A percentile compares a stretch with the other conserved stretches of the same genome.
phyloP scores from a whole-genome alignment of 35 echinoderm and acorn worm species.

The Acanthaster planci region DNA sequence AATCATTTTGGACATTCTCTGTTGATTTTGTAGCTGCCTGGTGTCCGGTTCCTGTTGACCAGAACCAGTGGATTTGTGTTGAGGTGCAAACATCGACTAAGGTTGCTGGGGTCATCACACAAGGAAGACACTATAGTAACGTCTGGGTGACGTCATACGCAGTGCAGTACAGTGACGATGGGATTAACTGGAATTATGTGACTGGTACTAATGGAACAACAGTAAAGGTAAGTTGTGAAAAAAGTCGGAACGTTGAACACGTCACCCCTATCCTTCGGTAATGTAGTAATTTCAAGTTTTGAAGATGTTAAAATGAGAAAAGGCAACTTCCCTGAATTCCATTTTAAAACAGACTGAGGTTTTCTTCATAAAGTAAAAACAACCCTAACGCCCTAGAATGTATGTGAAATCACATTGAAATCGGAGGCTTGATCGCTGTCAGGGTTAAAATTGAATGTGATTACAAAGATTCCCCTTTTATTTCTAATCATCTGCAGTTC shows the following conservation, averaged over 20 bases:
- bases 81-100: slow-evolving; percentile 22
- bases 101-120: slow-evolving; percentile 50
- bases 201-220: background rate
- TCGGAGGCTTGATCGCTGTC: background rate
- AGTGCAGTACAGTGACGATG: slow-evolving; percentile 17
- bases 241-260: background rate
- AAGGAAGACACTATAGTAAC: slow-evolving; percentile 23
- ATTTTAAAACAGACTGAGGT: background rate
- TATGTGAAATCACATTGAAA: too few relatives aligned
- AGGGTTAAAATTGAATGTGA: background rate
- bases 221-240: background rate
- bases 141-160: slow-evolving; percentile 59
- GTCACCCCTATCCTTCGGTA: background rate
- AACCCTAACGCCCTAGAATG: too few relatives aligned
- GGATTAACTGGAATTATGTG: background rate
- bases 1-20: too few relatives aligned
- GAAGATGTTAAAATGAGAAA: background rate
- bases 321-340: background rate
- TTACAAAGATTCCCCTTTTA: background rate
- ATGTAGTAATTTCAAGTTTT: background rate
- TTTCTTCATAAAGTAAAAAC: too few relatives aligned
- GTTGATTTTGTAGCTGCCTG: slow-evolving; percentile 26
- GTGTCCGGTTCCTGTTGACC: slow-evolving; percentile 31
- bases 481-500: background rate
- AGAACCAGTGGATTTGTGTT: slow-evolving; percentile 51